These are phyloP conservation scores for Melinaea menophilus DNA, from an alignment of 2,888 invertebrate genomes.

Conservation along the genomic window DNA sequence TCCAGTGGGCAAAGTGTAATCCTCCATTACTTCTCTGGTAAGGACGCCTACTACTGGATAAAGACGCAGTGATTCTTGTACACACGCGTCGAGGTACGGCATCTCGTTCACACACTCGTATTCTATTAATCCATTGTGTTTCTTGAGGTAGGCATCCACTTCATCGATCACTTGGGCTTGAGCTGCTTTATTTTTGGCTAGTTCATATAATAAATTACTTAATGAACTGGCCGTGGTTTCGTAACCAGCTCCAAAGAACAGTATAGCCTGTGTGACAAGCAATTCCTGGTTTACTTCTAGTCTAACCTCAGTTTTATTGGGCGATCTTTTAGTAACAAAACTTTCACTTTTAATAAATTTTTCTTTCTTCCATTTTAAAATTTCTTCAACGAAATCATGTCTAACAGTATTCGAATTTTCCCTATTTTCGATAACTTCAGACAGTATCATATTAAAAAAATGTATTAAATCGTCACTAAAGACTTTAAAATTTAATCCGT, in stretches of 20 bases:
- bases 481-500: conserved; percentile 40
- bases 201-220: conserved; percentile 44
- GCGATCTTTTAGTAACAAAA: conserved; percentile 40
- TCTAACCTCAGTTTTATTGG: conserved; percentile 31
- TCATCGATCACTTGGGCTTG: conserved; percentile 45
- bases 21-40: conserved; percentile 45
- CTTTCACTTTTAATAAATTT: no score
- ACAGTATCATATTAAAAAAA: conserved; percentile 36
- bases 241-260: conserved; percentile 62
- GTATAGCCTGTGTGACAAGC: conserved; percentile 70
- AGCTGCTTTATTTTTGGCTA: conserved; percentile 41
- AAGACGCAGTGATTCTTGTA: conserved; percentile 47
- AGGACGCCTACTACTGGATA: conserved; percentile 46
- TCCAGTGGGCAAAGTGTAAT: conserved; percentile 48
- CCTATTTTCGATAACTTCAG: no score
- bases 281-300: conserved; percentile 58
- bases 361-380: no score
- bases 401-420: no score
- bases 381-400: no score
- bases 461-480: conserved; percentile 35
- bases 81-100: conserved; percentile 47
- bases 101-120: conserved; percentile 44
- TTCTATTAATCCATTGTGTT: conserved; percentile 37
- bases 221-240: conserved; percentile 48
- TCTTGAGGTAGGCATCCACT: conserved; percentile 40